Evolutionary conservation across 2,888 invertebrate species (phyloP), one percentile per base, ranked within the genome.

Genomic region (Drepanosiphum platanoidis): DNA sequence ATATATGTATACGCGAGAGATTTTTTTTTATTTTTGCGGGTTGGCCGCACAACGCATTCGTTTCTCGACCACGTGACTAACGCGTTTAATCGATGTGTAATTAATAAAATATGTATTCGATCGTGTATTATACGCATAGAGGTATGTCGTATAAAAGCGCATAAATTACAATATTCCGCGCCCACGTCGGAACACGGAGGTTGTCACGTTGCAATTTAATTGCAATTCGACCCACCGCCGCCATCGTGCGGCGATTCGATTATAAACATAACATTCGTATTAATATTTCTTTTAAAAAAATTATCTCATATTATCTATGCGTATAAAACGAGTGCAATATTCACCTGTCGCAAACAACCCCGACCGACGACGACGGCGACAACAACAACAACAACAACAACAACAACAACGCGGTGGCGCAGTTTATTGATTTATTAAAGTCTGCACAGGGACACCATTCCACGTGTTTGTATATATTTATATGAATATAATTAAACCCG

Each of bases 141-240:
- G n/a, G n/a, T 42, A 42, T 9, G 27, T 61, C 3, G 0, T 27
- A 61, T 9, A 22, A 61, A 61, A 61, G n/a, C 61, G n/a, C 61
- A 61, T 61, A 61, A 61, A 61, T 61, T 61, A 61, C 11, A 9
- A 8, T n/a, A n/a, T 27, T 61, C 22, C 61, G n/a, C 61, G 61
- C 61, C 61, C 61, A 61, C 61, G 11, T 61, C 27, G 61, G 27
- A 61, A 61, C n/a, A n/a, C 61, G 61, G 61, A 61, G 61, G 61
- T 61, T 22, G 52, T 52, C 52, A 8, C 27, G 9, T 61, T 61
- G 27, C 61, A n/a, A 61, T 61, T 27, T 61, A 61, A 22, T 27
- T 9, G 61, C 61, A 9, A 22, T 52, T 52, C 52, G 22, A 52
- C 52, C 52, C 52, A 22, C 52, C 5, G 22, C 42, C 11, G 11